Conservation (phyloP, 1,140 invertebrate species). For the Trichonephila clavipes region DNA sequence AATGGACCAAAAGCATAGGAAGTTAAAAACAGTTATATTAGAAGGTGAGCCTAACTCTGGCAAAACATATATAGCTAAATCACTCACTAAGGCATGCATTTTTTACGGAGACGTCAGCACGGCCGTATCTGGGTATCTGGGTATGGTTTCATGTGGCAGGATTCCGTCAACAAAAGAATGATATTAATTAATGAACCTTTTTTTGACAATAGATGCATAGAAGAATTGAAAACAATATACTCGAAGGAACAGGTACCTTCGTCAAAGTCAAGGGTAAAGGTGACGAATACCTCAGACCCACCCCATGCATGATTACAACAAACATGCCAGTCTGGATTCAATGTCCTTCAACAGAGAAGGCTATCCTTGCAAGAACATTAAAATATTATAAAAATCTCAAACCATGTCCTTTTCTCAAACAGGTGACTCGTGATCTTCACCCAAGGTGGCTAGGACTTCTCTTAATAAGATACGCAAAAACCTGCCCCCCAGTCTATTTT, state of each 20-base stretch:
- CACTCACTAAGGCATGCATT: background rate
- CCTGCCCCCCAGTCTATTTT: background rate
- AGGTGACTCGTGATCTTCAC: background rate
- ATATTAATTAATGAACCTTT: background rate
- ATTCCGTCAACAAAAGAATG: background rate
- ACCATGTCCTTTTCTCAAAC: background rate
- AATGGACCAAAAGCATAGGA: background rate
- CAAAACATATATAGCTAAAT: slow-evolving; percentile 8
- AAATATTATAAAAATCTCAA: background rate
- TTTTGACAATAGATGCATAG: background rate
- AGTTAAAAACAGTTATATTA: background rate
- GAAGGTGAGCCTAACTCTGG: slow-evolving; percentile 33
- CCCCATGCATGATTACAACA: background rate
- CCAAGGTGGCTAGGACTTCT: background rate
- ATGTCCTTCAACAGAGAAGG: background rate
- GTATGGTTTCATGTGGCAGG: slow-evolving; percentile 2
- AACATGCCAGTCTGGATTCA: background rate
- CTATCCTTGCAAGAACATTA: background rate
- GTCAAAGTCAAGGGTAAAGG: background rate
- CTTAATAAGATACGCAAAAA: background rate
- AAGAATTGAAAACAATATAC: background rate
- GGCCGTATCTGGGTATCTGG: background rate
- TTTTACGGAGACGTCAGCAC: background rate
- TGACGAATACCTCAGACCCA: background rate
- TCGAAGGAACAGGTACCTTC: background rate